Conservation (phyloP, 2,113 vertebrate genomes). For the Todiramphus chloris region DNA sequence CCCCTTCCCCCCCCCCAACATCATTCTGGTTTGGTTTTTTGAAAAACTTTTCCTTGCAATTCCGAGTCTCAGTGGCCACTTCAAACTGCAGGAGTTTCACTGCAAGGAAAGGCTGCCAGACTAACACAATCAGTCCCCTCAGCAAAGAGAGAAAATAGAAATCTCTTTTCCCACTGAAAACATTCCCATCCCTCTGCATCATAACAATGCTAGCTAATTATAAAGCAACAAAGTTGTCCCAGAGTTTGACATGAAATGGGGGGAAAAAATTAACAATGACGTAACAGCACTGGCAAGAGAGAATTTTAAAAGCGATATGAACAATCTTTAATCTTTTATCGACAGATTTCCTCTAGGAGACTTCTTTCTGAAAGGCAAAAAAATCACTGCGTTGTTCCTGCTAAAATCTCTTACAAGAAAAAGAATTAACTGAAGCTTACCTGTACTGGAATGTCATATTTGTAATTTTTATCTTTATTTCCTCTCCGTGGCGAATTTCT, state of each 20-base stretch:
- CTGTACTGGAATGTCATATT: conserved; percentile 99
- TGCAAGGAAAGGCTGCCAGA: conserved; percentile 39
- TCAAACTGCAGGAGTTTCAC: conserved; percentile 48
- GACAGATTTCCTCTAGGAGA: conserved; percentile 53
- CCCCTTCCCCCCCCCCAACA: neutral
- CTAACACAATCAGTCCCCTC: conserved; percentile 38
- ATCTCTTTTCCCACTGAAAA: conserved; percentile 41
- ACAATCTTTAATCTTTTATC: conserved; percentile 69
- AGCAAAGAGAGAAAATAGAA: neutral
- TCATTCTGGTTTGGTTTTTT: neutral
- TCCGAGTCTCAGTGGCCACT: neutral
- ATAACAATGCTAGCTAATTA: conserved; percentile 7
- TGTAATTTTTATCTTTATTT: conserved; percentile 99
- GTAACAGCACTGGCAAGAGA: conserved; percentile 59
- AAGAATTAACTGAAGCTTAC: conserved; percentile 79
- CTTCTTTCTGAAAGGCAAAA: conserved; percentile 67
- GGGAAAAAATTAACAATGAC: conserved; percentile 58
- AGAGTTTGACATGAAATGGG: conserved; percentile 58
- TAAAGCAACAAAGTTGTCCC: conserved; percentile 56
- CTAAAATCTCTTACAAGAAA: conserved; percentile 68
- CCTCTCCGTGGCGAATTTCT: conserved; percentile 94
- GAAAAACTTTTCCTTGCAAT: conserved; percentile 12
- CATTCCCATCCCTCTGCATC: conserved; percentile 41
- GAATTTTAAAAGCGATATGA: conserved; percentile 71
- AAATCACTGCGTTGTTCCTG: conserved; percentile 35